Conservation (phyloP, 2,888 invertebrate genomes). For the Melanostoma scalare region DNA sequence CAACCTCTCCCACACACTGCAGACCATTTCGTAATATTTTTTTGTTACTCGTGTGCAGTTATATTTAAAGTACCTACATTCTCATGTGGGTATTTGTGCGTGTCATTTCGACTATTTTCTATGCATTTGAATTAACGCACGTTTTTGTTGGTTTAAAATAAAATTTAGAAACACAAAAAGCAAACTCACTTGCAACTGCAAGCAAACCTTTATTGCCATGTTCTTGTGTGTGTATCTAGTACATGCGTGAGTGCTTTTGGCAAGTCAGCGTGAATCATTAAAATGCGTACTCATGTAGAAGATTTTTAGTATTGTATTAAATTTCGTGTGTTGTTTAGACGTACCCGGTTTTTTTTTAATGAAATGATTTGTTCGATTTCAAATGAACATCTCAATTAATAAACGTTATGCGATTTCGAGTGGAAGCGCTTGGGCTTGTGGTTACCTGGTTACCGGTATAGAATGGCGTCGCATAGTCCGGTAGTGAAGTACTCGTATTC, state of each 20-base stretch:
- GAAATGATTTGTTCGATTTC: constrained; percentile 62
- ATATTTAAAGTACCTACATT: constrained; percentile 43
- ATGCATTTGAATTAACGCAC: constrained; percentile 48
- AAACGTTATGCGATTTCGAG: constrained; percentile 58
- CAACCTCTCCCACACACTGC: not conserved
- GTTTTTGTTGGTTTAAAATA: constrained; percentile 6
- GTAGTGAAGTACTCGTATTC: constrained; percentile 3
- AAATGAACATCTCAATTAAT: constrained; percentile 72
- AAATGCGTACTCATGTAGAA: constrained; percentile 61
- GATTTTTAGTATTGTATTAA: constrained; percentile 53
- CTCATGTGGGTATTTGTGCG: constrained; percentile 20
- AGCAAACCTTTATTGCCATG: not conserved
- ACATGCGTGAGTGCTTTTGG: constrained; percentile 52
- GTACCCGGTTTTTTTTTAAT: not conserved
- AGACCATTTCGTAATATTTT: constrained; percentile 32
- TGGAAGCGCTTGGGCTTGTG: constrained; percentile 42
- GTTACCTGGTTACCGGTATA: constrained; percentile 58
- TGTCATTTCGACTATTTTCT: constrained; percentile 43
- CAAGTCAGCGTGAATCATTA: constrained; percentile 42
- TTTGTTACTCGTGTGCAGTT: constrained; percentile 55
- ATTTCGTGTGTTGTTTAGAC: constrained; percentile 58
- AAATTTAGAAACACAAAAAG: not conserved
- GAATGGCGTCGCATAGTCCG: constrained; percentile 45
- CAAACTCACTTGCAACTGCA: not conserved
- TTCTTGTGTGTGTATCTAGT: not conserved